Conservation (phyloP, 2,113 vertebrate genomes). For the Pteropus alecto region DNA sequence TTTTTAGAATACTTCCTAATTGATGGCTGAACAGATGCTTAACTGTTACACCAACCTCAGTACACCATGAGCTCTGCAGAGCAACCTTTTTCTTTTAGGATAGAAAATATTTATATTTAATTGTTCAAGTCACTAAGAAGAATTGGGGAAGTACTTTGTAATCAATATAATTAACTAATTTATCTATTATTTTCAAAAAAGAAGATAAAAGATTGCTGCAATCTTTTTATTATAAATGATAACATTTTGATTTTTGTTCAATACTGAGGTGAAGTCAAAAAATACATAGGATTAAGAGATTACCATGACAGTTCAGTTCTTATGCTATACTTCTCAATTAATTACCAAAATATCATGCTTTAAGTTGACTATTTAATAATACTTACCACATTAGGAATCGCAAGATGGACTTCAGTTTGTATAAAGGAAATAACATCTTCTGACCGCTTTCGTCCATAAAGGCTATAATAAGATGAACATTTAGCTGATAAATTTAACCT, state of each 20-base stretch:
- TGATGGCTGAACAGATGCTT: neutral
- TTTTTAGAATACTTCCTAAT: neutral
- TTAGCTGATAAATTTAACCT: constrained; percentile 4
- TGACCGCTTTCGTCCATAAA: constrained; percentile 64
- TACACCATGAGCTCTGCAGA: neutral
- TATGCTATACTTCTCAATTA: neutral
- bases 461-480: constrained; percentile 71
- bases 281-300: neutral
- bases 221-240: neutral
- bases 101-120: neutral
- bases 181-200: neutral
- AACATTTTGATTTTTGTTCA: constrained; percentile 23
- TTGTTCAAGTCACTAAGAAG: neutral
- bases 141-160: neutral
- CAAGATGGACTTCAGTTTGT: constrained; percentile 86
- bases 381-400: constrained; percentile 86
- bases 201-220: neutral
- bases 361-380: neutral
- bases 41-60: neutral
- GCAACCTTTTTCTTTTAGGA: neutral
- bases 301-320: neutral
- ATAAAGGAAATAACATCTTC: constrained; percentile 80
- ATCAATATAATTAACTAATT: neutral
- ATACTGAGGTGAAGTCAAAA: neutral
- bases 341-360: neutral